These are phyloP conservation scores for Temnothorax ravouxi DNA, from an alignment of 2,888 invertebrate species.

Conservation along the genomic window DNA sequence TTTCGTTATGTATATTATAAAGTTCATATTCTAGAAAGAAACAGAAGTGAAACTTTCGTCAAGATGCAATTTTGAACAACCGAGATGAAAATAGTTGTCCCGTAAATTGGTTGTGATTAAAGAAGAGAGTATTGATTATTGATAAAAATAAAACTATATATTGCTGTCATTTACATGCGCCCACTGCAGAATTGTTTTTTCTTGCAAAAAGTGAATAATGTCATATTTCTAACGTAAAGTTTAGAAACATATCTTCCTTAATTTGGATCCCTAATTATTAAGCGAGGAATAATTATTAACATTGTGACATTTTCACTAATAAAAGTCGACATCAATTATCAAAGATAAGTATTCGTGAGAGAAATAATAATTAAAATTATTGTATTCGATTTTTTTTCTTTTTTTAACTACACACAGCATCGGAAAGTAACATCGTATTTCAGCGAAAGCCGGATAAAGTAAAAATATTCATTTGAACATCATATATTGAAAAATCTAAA, in stretches of 20 bases:
- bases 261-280: neutral
- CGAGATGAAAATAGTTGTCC: neutral
- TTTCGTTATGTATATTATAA: constrained; percentile 53
- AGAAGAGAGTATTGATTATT: neutral
- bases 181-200: neutral
- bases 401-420: neutral
- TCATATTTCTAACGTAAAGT: neutral
- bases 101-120: neutral
- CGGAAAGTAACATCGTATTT: constrained; percentile 6
- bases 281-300: neutral
- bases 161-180: neutral
- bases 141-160: neutral
- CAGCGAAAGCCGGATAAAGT: neutral
- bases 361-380: constrained; percentile 2
- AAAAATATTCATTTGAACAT: neutral
- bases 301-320: neutral
- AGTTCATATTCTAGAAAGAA: constrained; percentile 5
- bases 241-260: neutral
- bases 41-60: constrained; percentile 46
- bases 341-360: neutral
- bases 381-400: neutral
- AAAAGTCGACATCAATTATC: neutral
- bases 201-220: neutral
- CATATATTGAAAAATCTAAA: neutral
- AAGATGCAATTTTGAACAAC: constrained; percentile 21